Evolutionary conservation across 2,113 vertebrate genomes (phyloP).

Genomic region (Myotis brandtii): DNA sequence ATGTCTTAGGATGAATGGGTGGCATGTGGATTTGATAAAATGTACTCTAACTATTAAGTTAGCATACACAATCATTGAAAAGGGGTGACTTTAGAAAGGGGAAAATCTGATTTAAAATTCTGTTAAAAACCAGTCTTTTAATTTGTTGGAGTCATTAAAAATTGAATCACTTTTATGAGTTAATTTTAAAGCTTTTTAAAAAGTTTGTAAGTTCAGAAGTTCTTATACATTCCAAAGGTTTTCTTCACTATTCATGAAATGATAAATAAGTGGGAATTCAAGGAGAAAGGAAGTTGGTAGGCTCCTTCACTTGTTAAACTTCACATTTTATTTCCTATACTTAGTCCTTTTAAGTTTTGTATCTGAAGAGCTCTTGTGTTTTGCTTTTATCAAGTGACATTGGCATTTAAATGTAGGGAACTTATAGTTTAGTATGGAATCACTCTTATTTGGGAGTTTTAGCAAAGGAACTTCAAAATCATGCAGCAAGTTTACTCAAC

Average conservation of each 20-base stretch:
- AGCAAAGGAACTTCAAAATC: neutral
- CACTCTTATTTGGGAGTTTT: neutral
- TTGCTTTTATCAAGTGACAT: neutral
- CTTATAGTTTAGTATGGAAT: neutral
- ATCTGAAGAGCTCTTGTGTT: neutral
- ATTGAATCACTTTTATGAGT: neutral
- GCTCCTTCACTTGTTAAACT: neutral
- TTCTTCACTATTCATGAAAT: neutral
- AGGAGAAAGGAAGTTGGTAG: constrained; percentile 20
- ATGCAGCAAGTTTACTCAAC: neutral
- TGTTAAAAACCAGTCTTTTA: neutral
- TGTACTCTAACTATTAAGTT: neutral
- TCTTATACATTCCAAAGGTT: neutral
- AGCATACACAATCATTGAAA: neutral
- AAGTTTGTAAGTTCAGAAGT: neutral
- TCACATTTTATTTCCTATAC: neutral
- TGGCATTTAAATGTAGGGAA: neutral
- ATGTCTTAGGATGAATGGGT: neutral
- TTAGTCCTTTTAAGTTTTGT: neutral
- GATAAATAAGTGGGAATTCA: neutral
- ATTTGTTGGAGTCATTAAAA: neutral
- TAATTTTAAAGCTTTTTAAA: constrained; percentile 8
- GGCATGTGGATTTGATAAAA: neutral
- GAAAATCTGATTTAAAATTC: neutral
- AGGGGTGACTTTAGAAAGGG: neutral